Conservation (phyloP, 2,888 invertebrate species). For the Balanococcus diminutus region DNA sequence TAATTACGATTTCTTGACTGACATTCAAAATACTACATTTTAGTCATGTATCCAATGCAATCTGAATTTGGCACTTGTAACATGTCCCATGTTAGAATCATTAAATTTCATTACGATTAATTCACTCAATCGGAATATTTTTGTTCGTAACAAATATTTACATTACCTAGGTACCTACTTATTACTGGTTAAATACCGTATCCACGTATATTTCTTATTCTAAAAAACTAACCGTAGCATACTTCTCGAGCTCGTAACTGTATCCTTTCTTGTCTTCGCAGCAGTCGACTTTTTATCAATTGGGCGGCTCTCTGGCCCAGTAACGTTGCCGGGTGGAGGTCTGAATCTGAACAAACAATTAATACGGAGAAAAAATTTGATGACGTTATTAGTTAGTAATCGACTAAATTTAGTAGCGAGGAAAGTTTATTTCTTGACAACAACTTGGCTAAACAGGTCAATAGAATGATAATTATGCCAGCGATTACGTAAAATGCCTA, state of each 20-base stretch:
- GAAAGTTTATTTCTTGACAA: constrained; percentile 16
- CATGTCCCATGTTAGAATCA: too few species aligned
- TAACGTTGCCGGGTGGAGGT: constrained; percentile 55
- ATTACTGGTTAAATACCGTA: too few species aligned
- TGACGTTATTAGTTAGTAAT: too few species aligned
- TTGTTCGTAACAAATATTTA: too few species aligned
- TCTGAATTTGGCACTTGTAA: too few species aligned
- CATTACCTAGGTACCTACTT: too few species aligned
- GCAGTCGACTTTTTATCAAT: constrained; percentile 57
- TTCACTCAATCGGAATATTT: too few species aligned
- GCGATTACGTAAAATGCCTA: constrained; percentile 6
- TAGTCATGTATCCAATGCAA: too few species aligned
- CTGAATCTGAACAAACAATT: constrained; percentile 46
- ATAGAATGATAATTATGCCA: constrained; percentile 24
- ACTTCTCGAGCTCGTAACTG: constrained; percentile 58
- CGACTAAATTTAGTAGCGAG: neutral
- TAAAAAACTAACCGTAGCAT: constrained; percentile 59
- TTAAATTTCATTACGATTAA: too few species aligned
- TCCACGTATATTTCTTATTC: too few species aligned
- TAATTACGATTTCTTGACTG: too few species aligned
- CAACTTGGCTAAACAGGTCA: constrained; percentile 26
- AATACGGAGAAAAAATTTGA: neutral
- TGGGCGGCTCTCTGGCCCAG: constrained; percentile 56
- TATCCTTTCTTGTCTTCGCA: constrained; percentile 57
- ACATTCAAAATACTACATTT: too few species aligned